Evolutionary conservation across 2,113 vertebrate genomes (phyloP).

Genomic region (Dipodomys spectabilis): DNA sequence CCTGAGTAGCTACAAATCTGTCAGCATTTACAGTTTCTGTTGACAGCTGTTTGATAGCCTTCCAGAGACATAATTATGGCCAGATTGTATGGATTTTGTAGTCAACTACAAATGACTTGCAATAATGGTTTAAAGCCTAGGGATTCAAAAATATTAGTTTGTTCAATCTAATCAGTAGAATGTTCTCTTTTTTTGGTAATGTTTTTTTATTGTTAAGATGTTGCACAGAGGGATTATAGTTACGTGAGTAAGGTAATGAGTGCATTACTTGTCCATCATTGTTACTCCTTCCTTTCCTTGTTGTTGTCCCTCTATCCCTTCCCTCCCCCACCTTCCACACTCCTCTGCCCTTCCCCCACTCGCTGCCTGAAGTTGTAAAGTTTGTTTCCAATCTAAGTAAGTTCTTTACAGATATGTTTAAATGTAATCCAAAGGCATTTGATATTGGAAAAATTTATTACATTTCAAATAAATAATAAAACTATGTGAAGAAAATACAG

Average conservation of each 20-base stretch:
- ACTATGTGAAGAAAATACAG: not conserved
- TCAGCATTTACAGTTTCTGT: conserved; percentile 4
- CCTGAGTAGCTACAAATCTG: conserved; percentile 16
- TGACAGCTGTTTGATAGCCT: not conserved
- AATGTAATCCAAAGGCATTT: conserved; percentile 1
- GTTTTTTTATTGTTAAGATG: too few relatives aligned
- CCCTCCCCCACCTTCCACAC: too few relatives aligned
- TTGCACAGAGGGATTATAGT: too few relatives aligned
- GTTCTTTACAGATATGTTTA: not conserved
- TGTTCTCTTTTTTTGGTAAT: not conserved
- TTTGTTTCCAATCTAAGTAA: not conserved
- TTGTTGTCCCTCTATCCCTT: too few relatives aligned
- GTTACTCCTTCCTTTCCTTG: too few relatives aligned
- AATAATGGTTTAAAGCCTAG: not conserved
- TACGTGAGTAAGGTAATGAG: too few relatives aligned
- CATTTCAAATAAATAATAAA: conserved; percentile 8
- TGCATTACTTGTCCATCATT: too few relatives aligned
- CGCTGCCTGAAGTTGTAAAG: too few relatives aligned
- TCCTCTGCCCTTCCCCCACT: too few relatives aligned
- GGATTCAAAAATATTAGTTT: conserved; percentile 45
- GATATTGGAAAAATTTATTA: not conserved
- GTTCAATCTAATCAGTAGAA: conserved; percentile 1
- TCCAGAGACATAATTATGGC: not conserved
- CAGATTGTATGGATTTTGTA: conserved; percentile 37
- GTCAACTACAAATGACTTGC: conserved; percentile 19